Evolutionary conservation across 2,113 vertebrate species (phyloP), one percentile per base, ranked within the genome.

Genomic region (Megaleporinus macrocephalus): DNA sequence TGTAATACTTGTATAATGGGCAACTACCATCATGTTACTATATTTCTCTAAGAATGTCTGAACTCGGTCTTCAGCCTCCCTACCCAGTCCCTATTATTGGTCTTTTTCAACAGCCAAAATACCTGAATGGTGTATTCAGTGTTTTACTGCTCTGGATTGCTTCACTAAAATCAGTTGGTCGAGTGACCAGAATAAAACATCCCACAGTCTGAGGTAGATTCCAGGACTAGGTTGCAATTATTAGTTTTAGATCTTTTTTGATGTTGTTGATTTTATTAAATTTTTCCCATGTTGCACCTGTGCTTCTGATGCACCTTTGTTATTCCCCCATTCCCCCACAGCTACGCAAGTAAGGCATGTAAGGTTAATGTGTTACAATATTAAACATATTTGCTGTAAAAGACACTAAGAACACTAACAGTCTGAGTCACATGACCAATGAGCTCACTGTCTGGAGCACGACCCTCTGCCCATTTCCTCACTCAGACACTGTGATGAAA

Each of bases 311-410:
- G 47, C 30, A 22, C 55, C 29, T 36, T 26, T 51, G 49, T 15
- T 53, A 33, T 36, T 53, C 30, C 47, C 47, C 12, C 57, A 10
- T 70, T n/a, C 4, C 22, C 26, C 22, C 30, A 30, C 12, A 61
- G 18, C 51, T 61, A 29, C 14, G 10, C 26, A 36, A 18, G 24
- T 79, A 15, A 24, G 30, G 5, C 36, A 49, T 53, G 51, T 27
- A 20, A 53, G 29, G 71, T 81, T 74, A 66, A 74, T 75, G 24
- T 55, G 49, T 74, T 74, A 33, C 61, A 81, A 68, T 68, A 68
- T 75, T 81, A 74, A 75, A 68, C 72, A 55, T 75, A 53, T 81
- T 73, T 81, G 71, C 33, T n/a, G 59, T 81, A 62, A 74, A 65
- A 29, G 47, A 53, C 26, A 55, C 15, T 11, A 59, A 65, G 33